Percentiles rank a stretch among this genome's conserved stretches.
Conservation (phyloP, 2,888 invertebrate genomes). For the Pachydiplax longipennis region DNA sequence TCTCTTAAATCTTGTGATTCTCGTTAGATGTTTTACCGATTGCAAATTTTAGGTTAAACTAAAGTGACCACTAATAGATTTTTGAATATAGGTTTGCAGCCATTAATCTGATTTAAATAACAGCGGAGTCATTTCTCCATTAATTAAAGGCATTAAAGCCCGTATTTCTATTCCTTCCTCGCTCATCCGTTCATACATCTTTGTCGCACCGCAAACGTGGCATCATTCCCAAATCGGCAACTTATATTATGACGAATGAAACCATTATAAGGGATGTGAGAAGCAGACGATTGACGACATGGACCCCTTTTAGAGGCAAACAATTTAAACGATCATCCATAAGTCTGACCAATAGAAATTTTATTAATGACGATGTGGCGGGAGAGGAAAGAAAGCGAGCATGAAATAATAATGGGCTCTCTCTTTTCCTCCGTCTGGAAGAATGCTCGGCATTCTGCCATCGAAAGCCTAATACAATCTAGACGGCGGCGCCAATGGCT, state of each 20-base stretch:
- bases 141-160: not conserved
- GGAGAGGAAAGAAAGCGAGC: not conserved
- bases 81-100: no score
- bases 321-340: not conserved
- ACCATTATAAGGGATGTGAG: not conserved
- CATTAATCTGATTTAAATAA: no score
- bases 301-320: not conserved
- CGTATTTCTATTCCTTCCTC: not conserved
- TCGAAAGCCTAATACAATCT: not conserved
- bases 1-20: no score
- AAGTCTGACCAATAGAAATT: not conserved
- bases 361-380: not conserved
- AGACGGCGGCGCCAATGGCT: not conserved
- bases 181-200: not conserved
- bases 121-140: no score
- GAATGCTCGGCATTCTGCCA: not conserved
- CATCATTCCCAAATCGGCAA: not conserved
- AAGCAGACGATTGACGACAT: not conserved
- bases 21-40: no score
- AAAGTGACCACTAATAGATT: no score
- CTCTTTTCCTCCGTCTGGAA: not conserved
- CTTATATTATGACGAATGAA: not conserved
- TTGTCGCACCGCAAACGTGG: not conserved
- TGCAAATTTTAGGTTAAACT: no score
- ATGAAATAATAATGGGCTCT: not conserved